These are phyloP conservation scores for Dicyrtomina minuta DNA, from an alignment of 2,888 invertebrate genomes.

Conservation along the genomic window DNA sequence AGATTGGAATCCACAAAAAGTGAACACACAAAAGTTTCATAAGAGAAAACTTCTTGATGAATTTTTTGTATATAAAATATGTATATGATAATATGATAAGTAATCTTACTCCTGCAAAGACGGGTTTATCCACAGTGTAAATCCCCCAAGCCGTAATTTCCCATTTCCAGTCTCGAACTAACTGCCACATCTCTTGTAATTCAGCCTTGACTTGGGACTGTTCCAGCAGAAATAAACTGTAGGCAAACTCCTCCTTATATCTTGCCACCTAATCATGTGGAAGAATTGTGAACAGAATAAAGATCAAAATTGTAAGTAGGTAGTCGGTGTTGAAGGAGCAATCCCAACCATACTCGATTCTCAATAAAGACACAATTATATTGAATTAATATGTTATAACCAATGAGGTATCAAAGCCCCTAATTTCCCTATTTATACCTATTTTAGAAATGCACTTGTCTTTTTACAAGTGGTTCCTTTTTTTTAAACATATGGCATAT, in stretches of 20 bases:
- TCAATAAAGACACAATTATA: not conserved
- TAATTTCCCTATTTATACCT: too few species aligned
- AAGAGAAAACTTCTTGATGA: too few species aligned
- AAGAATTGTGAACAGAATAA: not conserved
- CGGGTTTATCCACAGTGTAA: conserved; percentile 20
- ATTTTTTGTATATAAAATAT: not conserved
- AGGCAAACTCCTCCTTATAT: not conserved
- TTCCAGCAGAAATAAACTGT: conserved; percentile 1
- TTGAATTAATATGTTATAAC: not conserved
- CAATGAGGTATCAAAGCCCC: too few species aligned
- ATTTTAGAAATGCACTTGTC: too few species aligned
- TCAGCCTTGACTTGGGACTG: conserved; percentile 8
- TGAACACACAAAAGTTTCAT: conserved; percentile 1
- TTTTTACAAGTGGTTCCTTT: too few species aligned
- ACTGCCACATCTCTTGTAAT: conserved; percentile 8
- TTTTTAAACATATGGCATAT: too few species aligned
- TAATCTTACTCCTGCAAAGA: conserved; percentile 28
- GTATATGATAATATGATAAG: not conserved
- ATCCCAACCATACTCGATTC: too few species aligned
- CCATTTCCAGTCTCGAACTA: conserved; percentile 26
- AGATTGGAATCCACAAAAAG: not conserved
- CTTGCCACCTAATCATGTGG: not conserved
- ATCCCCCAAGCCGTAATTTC: conserved; percentile 25
- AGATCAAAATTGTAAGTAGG: too few species aligned
- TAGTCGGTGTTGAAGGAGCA: too few species aligned